Evolutionary conservation across 2,113 vertebrate genomes (phyloP), one percentile per base, ranked within the genome.

Genomic region (Dryoscopus gambensis): DNA sequence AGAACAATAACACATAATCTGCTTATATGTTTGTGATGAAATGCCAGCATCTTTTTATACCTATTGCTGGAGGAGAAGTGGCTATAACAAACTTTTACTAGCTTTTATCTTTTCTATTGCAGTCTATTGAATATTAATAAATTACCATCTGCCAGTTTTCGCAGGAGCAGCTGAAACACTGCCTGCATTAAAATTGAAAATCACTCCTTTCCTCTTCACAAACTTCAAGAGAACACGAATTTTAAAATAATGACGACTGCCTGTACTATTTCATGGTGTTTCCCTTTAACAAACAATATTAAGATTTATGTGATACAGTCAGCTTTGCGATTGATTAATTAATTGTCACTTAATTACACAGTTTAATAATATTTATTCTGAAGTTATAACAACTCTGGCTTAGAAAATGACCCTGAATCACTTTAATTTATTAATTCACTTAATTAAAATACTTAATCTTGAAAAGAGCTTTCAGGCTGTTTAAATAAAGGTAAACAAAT

Each of bases 401-500:
- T 90, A 88, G 75, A 94, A 97, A 96, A 94, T 97, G 95, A 96
- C 97, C 97, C 94, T 82, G 87, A 97, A 95, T 97, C 84, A 82
- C 83, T 79, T 96, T 87, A 95, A 92, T 97, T 96, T 97, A 96
- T 97, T 97, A 97, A 97, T 97, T 96, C 82, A 69, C 69, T 96
- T 97, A 97, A 97, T 97, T 96, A 97, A 97, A 96, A 94, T 92
- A 95, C 86, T 96, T 97, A 93, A 97, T 97, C 95, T 95, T 95
- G 78, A 95, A 97, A 94, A 94, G 93, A 93, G 90, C 93, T 97
- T 97, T 97, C 95, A 89, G 97, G 88, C 91, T 97, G 69, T 86
- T 96, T 80, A 91, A 93, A 97, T 93, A 96, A 94, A 95, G 83
- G 93, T 94, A 97, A 97, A 96, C 95, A 96, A 94, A 97, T 96